Conservation (phyloP, 2,113 vertebrate genomes). For the Anguilla rostrata region DNA sequence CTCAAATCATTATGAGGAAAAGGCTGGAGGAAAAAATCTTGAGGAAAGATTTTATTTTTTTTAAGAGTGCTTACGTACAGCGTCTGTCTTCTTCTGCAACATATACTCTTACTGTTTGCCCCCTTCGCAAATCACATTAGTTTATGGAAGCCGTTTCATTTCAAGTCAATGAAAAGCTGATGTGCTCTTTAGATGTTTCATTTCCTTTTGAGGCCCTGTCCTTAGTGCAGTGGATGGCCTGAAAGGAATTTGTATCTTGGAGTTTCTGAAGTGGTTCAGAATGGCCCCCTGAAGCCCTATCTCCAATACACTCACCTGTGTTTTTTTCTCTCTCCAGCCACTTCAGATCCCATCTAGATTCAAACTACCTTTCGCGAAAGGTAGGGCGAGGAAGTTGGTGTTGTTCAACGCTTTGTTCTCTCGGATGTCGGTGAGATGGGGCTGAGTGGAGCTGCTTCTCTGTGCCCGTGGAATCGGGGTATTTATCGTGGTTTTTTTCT, state of each 20-base stretch:
- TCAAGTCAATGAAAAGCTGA: not conserved
- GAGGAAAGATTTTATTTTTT: no score
- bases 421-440: not conserved
- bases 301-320: not conserved
- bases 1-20: not conserved
- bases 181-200: not conserved
- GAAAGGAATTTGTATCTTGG: not conserved
- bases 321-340: not conserved
- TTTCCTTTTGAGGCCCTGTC: not conserved
- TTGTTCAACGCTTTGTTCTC: not conserved
- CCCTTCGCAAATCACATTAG: not conserved
- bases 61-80: not conserved
- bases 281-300: not conserved
- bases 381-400: not conserved
- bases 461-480: not conserved
- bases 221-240: not conserved
- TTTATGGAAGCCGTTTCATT: not conserved
- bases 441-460: not conserved
- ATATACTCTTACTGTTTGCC: not conserved
- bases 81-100: not conserved
- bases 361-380: not conserved
- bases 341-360: slow-evolving; percentile 10
- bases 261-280: not conserved
- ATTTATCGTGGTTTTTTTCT: not conserved
- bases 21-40: no score